A percentile compares a stretch with the other conserved stretches of the same genome.
phyloP scores from a whole-genome alignment of 2,113 vertebrate genomes.

The Nesogale talazaci region DNA sequence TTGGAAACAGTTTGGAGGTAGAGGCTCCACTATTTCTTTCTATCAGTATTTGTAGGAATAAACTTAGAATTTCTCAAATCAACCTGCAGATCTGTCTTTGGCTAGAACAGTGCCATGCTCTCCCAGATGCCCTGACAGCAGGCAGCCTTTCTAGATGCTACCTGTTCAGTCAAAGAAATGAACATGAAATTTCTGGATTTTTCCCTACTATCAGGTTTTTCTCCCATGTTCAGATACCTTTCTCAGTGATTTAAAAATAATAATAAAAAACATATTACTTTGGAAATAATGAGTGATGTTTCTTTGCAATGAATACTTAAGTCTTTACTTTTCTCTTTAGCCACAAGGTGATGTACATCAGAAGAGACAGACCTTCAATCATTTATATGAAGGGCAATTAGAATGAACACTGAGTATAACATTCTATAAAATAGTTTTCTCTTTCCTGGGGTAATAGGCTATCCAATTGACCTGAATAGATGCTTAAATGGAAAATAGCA shows the following conservation, averaged over 20 bases:
- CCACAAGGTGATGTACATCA: slow-evolving; percentile 39
- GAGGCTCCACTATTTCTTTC: too few species aligned
- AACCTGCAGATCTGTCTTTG: too few species aligned
- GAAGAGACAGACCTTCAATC: slow-evolving; percentile 11
- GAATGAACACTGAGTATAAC: background rate
- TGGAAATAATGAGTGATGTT: slow-evolving; percentile 24
- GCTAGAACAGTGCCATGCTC: too few species aligned
- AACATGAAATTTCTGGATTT: background rate
- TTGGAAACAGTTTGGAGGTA: too few species aligned
- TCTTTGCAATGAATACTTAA: slow-evolving; percentile 40
- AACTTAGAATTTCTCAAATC: too few species aligned
- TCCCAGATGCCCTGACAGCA: too few species aligned
- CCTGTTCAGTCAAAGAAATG: background rate
- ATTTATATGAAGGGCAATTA: slow-evolving; percentile 45
- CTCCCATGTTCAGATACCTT: background rate
- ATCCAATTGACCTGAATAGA: slow-evolving; percentile 48
- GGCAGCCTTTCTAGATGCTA: background rate
- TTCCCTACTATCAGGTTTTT: background rate
- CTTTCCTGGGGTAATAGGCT: slow-evolving; percentile 36
- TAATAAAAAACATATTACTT: background rate
- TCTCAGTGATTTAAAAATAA: background rate
- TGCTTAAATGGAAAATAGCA: slow-evolving; percentile 47
- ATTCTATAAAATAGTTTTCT: slow-evolving; percentile 51
- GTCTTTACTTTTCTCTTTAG: slow-evolving; percentile 39
- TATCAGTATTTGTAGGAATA: too few species aligned